These are phyloP conservation scores for Congeria kusceri DNA, from an alignment of 2,888 invertebrate species.

Conservation along the genomic window DNA sequence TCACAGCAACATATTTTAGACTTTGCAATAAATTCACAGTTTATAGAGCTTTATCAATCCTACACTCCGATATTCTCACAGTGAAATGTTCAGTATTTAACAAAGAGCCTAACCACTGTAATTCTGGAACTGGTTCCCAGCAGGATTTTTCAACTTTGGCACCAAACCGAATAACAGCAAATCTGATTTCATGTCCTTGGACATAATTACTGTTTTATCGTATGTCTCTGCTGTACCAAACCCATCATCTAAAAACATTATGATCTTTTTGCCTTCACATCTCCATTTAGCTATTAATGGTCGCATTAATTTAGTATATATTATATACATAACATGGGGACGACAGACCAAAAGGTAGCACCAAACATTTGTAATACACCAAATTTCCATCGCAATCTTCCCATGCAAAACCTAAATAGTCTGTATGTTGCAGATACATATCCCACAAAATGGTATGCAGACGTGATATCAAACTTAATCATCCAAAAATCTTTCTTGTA, in stretches of 20 bases:
- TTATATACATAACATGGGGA: constrained; percentile 15
- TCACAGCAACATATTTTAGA: not conserved
- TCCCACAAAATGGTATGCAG: constrained; percentile 33
- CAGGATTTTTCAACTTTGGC: constrained; percentile 16
- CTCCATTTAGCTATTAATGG: constrained; percentile 29
- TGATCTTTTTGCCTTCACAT: constrained; percentile 14
- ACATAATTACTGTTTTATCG: not conserved
- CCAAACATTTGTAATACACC: constrained; percentile 24
- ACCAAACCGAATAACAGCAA: constrained; percentile 19
- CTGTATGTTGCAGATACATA: constrained; percentile 18
- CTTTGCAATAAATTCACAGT: not conserved
- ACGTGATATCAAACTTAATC: constrained; percentile 31
- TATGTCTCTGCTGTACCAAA: constrained; percentile 1
- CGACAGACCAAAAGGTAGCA: constrained; percentile 24
- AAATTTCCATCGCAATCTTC: not conserved
- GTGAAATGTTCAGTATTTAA: not conserved
- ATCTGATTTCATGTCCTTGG: not conserved
- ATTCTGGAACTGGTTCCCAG: constrained; percentile 17
- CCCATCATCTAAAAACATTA: constrained; percentile 25
- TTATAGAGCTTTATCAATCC: constrained; percentile 13
- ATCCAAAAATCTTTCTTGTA: constrained; percentile 17
- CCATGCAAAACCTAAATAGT: constrained; percentile 17
- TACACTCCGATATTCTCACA: constrained; percentile 18
- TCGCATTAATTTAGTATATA: constrained; percentile 14
- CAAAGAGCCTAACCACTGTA: constrained; percentile 12